Conservation (phyloP, 2,113 vertebrate species). For the Hemiscyllium ocellatum region DNA sequence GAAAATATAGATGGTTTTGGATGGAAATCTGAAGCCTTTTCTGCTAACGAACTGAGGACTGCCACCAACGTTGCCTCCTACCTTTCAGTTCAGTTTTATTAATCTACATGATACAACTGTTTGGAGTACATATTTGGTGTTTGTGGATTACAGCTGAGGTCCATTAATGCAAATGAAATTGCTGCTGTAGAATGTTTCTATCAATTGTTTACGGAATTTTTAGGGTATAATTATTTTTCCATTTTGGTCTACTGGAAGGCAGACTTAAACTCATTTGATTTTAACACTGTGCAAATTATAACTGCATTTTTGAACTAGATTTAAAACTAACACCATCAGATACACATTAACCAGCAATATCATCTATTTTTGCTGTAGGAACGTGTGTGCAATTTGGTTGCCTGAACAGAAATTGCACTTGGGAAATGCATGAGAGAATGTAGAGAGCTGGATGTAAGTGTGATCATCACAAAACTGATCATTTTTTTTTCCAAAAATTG, state of each 20-base stretch:
- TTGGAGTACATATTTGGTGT: neutral
- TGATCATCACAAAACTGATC: neutral
- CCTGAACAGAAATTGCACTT: neutral
- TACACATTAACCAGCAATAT: neutral
- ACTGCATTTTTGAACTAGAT: neutral
- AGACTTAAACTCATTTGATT: neutral
- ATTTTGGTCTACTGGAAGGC: neutral
- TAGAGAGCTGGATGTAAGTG: neutral
- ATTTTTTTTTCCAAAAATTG: neutral
- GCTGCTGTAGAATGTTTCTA: neutral
- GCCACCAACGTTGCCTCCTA: neutral
- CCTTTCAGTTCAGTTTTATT: neutral
- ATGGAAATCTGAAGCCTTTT: neutral
- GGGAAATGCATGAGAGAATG: neutral
- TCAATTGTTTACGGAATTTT: neutral
- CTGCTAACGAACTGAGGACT: neutral
- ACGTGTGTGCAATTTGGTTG: neutral
- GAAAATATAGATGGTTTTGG: neutral
- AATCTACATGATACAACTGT: neutral
- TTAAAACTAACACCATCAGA: neutral
- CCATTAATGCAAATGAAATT: neutral
- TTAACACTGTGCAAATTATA: neutral
- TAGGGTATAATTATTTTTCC: neutral
- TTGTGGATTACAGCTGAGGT: neutral
- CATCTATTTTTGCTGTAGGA: neutral